phyloP scores from a whole-genome alignment of 2,113 vertebrate species.

The Cololabis saira region DNA sequence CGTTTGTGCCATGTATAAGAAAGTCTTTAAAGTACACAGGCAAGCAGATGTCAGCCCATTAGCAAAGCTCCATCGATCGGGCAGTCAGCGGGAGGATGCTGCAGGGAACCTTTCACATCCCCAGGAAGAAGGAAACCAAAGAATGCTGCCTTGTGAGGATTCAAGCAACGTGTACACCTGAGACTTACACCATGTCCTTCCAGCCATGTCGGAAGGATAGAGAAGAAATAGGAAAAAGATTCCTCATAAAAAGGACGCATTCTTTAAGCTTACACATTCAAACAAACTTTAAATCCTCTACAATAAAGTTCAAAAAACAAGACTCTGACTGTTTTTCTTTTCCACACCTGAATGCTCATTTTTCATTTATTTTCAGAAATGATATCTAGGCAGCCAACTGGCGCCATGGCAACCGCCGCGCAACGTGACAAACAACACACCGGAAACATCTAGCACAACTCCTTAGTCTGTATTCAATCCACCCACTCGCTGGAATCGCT shows the following conservation, averaged over 20 bases:
- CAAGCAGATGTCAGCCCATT: slow-evolving; percentile 67
- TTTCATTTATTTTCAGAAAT: slow-evolving; percentile 15
- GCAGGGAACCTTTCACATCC: slow-evolving; percentile 57
- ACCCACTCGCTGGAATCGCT: slow-evolving; percentile 37
- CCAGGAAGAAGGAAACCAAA: slow-evolving; percentile 49
- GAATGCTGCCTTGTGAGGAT: slow-evolving; percentile 27
- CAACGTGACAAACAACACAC: slow-evolving; percentile 35
- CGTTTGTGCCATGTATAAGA: slow-evolving; percentile 40
- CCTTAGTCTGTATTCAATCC: slow-evolving; percentile 24
- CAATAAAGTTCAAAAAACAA: not conserved
- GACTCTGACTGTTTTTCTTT: not conserved
- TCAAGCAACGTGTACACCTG: slow-evolving; percentile 22
- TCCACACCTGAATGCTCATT: slow-evolving; percentile 2
- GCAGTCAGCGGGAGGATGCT: slow-evolving; percentile 43
- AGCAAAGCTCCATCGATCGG: slow-evolving; percentile 70
- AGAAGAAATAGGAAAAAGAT: slow-evolving; percentile 9
- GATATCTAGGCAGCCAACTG: slow-evolving; percentile 8
- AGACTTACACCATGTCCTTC: slow-evolving; percentile 39
- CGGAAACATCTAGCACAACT: slow-evolving; percentile 24
- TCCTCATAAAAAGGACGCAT: not conserved
- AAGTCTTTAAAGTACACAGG: slow-evolving; percentile 53
- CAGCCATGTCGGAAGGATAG: slow-evolving; percentile 14
- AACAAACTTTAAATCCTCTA: not conserved
- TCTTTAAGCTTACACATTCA: not conserved
- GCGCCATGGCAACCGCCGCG: slow-evolving; percentile 41